Conservation (phyloP, 2,797 vertebrate species). For the Pseudopleuronectes americanus region DNA sequence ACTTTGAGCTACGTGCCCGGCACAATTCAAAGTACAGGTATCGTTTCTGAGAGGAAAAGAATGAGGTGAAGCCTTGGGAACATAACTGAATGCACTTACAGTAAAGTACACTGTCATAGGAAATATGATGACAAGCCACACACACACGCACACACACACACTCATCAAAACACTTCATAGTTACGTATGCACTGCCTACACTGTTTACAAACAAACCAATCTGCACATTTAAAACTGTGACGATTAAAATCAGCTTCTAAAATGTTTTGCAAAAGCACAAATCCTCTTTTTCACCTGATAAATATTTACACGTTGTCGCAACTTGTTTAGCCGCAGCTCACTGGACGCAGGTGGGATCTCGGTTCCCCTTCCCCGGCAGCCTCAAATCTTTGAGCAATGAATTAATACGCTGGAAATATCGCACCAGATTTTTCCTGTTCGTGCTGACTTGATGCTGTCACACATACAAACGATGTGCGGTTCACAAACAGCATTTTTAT, state of each 20-base stretch:
- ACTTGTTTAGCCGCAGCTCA: conserved; percentile 31
- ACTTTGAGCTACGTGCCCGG: conserved; percentile 1
- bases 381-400: conserved; percentile 34
- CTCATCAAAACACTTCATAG: background rate
- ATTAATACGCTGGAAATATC: conserved; percentile 24
- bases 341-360: conserved; percentile 23
- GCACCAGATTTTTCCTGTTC: conserved; percentile 22
- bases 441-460: conserved; percentile 26
- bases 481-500: conserved; percentile 23
- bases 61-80: conserved; percentile 30
- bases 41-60: conserved; percentile 38
- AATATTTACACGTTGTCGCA: conserved; percentile 37
- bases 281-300: conserved; percentile 29
- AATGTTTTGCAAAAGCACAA: conserved; percentile 58
- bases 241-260: conserved; percentile 22
- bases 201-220: conserved; percentile 42
- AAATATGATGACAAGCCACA: conserved; percentile 13
- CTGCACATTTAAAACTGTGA: conserved; percentile 29
- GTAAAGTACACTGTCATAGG: conserved; percentile 12
- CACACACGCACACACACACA: background rate
- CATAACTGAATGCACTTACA: conserved; percentile 49
- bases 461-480: conserved; percentile 14
- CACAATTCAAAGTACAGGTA: conserved; percentile 4
- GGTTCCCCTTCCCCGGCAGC: conserved; percentile 8
- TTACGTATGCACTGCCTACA: background rate